Conservation (phyloP, 2,113 vertebrate species). For the Mola mola region DNA sequence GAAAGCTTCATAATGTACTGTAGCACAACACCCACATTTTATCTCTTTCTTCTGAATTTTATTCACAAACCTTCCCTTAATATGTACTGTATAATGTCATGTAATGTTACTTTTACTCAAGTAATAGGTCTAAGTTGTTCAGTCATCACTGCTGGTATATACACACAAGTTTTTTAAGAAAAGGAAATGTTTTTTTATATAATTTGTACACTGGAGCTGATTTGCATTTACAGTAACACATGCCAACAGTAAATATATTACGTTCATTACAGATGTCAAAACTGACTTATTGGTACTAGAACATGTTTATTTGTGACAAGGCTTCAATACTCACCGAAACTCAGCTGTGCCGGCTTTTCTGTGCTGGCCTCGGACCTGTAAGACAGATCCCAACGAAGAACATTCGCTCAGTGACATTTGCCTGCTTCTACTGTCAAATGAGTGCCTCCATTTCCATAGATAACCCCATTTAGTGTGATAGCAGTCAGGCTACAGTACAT, state of each 20-base stretch:
- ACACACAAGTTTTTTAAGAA: not conserved
- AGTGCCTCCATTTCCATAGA: slow-evolving; percentile 26
- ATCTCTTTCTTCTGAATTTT: too few relatives aligned
- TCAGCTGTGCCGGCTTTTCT: slow-evolving; percentile 52
- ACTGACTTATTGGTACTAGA: not conserved
- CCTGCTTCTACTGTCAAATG: slow-evolving; percentile 19
- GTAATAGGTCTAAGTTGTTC: not conserved
- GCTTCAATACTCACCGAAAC: slow-evolving; percentile 69
- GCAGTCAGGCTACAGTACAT: not conserved
- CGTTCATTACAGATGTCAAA: not conserved
- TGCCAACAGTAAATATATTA: not conserved
- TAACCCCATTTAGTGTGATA: not conserved
- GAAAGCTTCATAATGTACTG: too few relatives aligned
- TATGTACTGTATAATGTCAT: too few relatives aligned
- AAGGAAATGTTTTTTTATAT: not conserved
- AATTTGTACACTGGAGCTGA: not conserved
- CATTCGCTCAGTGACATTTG: slow-evolving; percentile 12
- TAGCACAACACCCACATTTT: too few relatives aligned
- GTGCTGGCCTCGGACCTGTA: slow-evolving; percentile 56
- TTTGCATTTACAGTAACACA: not conserved
- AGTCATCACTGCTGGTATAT: not conserved
- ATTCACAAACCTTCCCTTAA: too few relatives aligned
- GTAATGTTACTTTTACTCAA: not conserved
- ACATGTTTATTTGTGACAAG: not conserved
- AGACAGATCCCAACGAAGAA: slow-evolving; percentile 19